Percentiles rank a stretch among this genome's conserved stretches.
phyloP scores from a whole-genome alignment of 2,797 vertebrate species.

The Botia kubotai region DNA sequence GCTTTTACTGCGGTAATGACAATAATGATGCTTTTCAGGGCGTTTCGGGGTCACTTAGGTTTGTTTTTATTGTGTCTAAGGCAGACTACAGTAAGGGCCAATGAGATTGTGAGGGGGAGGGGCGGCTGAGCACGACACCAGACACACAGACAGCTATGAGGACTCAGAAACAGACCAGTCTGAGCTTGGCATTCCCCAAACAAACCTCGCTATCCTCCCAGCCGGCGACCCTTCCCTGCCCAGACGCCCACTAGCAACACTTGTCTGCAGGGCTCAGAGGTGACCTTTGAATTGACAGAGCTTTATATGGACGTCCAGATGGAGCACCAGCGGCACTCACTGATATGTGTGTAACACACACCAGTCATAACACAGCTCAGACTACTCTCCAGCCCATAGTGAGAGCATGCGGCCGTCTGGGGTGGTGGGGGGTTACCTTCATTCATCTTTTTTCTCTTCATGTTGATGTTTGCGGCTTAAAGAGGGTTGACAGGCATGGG shows the following conservation, averaged over 20 bases:
- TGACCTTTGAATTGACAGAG: conserved; percentile 84
- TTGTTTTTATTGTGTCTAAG: conserved; percentile 48
- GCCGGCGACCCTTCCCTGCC: conserved; percentile 60
- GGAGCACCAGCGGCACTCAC: conserved; percentile 72
- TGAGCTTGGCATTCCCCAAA: conserved; percentile 62
- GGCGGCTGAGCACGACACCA: conserved; percentile 39
- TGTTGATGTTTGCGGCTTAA: conserved; percentile 49
- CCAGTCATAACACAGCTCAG: conserved; percentile 80
- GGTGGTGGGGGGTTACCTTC: conserved; percentile 43
- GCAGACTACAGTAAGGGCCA: conserved; percentile 49
- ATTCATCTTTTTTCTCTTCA: conserved; percentile 59
- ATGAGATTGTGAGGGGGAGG: conserved; percentile 45
- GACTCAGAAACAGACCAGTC: conserved; percentile 52
- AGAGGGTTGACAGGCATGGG: conserved; percentile 33
- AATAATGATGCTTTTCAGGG: conserved; percentile 28
- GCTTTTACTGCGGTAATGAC: conserved; percentile 28
- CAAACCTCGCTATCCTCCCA: conserved; percentile 53
- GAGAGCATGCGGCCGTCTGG: conserved; percentile 54
- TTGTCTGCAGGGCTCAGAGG: conserved; percentile 81
- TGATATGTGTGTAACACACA: conserved; percentile 83
- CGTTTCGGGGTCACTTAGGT: conserved; percentile 32
- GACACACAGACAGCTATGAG: conserved; percentile 57
- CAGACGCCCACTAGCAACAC: conserved; percentile 70
- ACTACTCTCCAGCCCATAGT: conserved; percentile 59
- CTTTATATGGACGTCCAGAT: conserved; percentile 79